Conservation (phyloP, 2,113 vertebrate genomes). For the Cervus canadensis region DNA sequence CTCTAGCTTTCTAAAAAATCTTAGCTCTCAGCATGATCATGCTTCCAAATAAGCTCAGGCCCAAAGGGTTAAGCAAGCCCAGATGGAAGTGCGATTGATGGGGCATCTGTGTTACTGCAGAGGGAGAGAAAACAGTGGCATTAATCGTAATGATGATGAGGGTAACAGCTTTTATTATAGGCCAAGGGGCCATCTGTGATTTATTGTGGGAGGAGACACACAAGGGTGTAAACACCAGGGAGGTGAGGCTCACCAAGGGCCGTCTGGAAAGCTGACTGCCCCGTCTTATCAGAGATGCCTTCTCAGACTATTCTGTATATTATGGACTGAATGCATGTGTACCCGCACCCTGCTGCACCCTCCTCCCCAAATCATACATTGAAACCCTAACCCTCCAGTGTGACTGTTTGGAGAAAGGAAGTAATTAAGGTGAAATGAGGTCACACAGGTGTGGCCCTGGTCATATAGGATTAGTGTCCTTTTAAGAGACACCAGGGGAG, state of each 20-base stretch:
- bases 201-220: neutral
- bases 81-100: constrained; percentile 41
- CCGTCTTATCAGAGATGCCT: neutral
- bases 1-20: neutral
- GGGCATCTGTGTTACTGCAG: neutral
- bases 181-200: neutral
- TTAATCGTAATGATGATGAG: neutral
- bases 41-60: neutral
- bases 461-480: neutral
- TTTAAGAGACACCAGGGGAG: neutral
- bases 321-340: neutral
- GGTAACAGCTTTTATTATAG: neutral
- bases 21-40: neutral
- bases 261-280: neutral
- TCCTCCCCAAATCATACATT: neutral
- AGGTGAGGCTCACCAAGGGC: neutral
- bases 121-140: neutral
- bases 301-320: neutral
- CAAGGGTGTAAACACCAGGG: neutral
- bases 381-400: neutral
- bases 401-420: neutral
- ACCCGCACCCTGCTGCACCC: neutral
- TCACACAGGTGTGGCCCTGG: neutral
- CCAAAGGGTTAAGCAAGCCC: neutral
- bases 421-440: neutral